Conservation (phyloP, 1,140 invertebrate species). For the Dinoponera quadriceps region DNA sequence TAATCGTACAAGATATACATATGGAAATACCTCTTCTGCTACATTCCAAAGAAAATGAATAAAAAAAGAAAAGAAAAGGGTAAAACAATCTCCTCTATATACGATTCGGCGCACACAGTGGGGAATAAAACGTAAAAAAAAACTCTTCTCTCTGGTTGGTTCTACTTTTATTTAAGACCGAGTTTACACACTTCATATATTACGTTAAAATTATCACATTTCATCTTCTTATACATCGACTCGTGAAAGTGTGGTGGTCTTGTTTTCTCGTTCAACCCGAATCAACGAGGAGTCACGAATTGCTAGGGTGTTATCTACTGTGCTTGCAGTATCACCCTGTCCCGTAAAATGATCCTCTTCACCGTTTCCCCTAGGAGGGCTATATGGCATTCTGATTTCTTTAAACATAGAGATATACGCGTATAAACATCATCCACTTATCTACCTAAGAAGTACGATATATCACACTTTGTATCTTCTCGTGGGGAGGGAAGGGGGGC, state of each 20-base stretch:
- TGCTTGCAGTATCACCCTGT: slow-evolving; percentile 65
- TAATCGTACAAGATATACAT: background rate
- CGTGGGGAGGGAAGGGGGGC: slow-evolving; percentile 6
- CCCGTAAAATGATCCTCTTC: slow-evolving; percentile 10
- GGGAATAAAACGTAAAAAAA: slow-evolving; percentile 33
- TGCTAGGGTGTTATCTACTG: slow-evolving; percentile 53
- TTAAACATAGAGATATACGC: slow-evolving; percentile 52
- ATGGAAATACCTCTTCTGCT: slow-evolving; percentile 3
- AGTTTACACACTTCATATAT: background rate
- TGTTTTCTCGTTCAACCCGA: background rate
- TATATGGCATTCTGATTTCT: background rate
- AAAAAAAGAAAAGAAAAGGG: slow-evolving; percentile 6
- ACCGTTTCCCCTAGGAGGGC: slow-evolving; percentile 6
- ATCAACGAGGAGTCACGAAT: background rate
- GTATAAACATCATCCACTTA: slow-evolving; percentile 62
- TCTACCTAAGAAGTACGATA: slow-evolving; percentile 57
- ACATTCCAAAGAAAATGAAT: background rate
- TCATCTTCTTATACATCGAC: background rate
- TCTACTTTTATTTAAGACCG: slow-evolving; percentile 19
- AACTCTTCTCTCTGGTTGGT: background rate
- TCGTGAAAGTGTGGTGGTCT: background rate
- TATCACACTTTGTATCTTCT: slow-evolving; percentile 68
- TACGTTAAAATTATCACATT: slow-evolving; percentile 34
- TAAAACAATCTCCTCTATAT: background rate
- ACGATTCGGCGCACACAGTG: background rate